Conservation (phyloP, 2,113 vertebrate species). For the Eonycteris spelaea region DNA sequence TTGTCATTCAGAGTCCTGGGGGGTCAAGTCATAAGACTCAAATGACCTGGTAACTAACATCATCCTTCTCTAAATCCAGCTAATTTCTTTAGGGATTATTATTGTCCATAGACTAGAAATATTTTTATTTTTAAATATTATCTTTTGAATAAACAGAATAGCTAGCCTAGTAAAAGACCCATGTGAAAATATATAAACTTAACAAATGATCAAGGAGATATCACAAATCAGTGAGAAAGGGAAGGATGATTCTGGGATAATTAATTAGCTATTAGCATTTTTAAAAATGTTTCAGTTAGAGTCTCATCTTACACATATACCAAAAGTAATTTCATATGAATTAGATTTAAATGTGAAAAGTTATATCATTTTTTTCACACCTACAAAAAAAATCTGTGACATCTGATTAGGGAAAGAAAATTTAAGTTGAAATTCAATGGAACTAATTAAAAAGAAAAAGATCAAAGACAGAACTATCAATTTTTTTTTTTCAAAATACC, state of each 20-base stretch:
- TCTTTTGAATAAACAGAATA: conserved; percentile 19
- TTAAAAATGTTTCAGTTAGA: background rate
- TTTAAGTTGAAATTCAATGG: background rate
- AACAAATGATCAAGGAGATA: background rate
- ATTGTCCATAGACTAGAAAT: background rate
- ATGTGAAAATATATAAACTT: background rate
- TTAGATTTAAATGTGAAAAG: background rate
- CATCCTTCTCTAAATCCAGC: background rate
- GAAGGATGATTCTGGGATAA: background rate
- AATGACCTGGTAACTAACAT: background rate
- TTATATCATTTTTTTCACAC: background rate
- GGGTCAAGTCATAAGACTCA: background rate
- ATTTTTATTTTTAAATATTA: background rate
- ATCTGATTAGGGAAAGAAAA: background rate
- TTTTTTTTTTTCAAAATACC: background rate
- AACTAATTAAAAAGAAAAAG: background rate
- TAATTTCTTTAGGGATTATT: background rate
- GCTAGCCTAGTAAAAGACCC: background rate
- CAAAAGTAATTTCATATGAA: background rate
- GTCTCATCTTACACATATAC: background rate
- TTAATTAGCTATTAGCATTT: background rate
- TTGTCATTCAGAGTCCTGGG: background rate
- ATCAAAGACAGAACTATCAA: background rate
- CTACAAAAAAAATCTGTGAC: conserved; percentile 14
- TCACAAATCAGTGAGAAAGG: background rate